Percentiles rank a stretch among this genome's conserved stretches.
Evolutionary conservation across 2,888 invertebrate genomes (phyloP).

Genomic region (Eurytoma californica): DNA sequence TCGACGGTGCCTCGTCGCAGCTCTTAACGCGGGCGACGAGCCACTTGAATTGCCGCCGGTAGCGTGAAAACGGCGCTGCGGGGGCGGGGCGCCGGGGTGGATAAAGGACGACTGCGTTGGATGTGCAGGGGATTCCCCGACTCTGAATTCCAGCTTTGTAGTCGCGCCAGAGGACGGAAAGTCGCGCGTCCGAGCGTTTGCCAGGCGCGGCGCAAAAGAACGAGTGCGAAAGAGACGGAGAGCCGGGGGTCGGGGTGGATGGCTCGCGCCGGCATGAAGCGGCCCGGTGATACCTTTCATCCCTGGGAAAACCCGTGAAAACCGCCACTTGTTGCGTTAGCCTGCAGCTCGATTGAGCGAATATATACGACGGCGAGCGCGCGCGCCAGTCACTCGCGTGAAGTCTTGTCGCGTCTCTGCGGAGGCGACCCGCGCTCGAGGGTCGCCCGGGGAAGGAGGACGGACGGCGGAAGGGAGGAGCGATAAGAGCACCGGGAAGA

Average conservation of each 20-base stretch:
- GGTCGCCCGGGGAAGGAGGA: slow-evolving; percentile 16
- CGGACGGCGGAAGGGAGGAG: slow-evolving; percentile 25
- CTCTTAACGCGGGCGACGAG: not conserved
- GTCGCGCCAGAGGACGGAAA: not conserved
- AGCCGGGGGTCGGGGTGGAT: slow-evolving; percentile 31
- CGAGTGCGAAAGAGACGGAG: slow-evolving; percentile 16
- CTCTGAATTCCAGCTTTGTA: slow-evolving; percentile 68
- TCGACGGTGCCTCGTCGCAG: not conserved
- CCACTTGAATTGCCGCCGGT: not conserved
- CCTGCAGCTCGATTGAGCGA: slow-evolving; percentile 58
- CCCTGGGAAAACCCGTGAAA: slow-evolving; percentile 74
- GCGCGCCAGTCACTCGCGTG: not conserved
- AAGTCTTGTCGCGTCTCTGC: not conserved
- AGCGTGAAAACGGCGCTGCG: not conserved
- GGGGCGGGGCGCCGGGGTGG: not conserved
- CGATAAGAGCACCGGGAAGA: not conserved
- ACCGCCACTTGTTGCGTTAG: slow-evolving; percentile 75
- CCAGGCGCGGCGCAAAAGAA: slow-evolving; percentile 29
- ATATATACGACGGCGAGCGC: slow-evolving; percentile 32
- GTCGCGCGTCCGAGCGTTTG: slow-evolving; percentile 55
- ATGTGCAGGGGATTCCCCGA: slow-evolving; percentile 64
- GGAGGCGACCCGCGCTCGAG: no score
- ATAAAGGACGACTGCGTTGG: slow-evolving; percentile 46
- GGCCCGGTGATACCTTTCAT: slow-evolving; percentile 68
- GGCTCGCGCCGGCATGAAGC: slow-evolving; percentile 61